These are phyloP conservation scores for Lepidurus apus DNA, from an alignment of 1,140 invertebrate species.

Conservation along the genomic window DNA sequence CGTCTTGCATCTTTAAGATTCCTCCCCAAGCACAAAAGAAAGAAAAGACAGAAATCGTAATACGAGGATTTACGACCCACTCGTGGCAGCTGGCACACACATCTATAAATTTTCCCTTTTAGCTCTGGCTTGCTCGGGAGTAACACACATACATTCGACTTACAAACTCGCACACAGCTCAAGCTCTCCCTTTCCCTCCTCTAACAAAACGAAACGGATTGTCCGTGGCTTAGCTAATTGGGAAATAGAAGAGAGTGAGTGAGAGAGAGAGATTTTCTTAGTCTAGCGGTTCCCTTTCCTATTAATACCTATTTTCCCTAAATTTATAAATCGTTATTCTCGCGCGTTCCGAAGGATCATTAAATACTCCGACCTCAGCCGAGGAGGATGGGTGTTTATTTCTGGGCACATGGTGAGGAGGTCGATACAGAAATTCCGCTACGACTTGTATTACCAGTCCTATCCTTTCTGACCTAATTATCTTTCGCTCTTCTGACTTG, in stretches of 20 bases:
- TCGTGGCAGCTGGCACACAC: constrained; percentile 15
- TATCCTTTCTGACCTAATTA: background rate
- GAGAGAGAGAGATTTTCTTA: background rate
- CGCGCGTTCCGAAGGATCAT: too few species aligned
- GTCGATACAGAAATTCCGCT: background rate
- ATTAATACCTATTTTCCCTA: too few species aligned
- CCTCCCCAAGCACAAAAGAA: background rate
- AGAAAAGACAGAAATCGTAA: background rate
- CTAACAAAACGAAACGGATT: constrained; percentile 1
- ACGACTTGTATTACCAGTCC: background rate
- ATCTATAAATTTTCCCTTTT: constrained; percentile 13
- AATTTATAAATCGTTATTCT: too few species aligned
- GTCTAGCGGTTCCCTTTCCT: background rate
- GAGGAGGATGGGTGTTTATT: too few species aligned
- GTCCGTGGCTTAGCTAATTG: constrained; percentile 10
- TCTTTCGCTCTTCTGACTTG: background rate
- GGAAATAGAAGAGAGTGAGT: background rate
- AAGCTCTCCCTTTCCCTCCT: background rate
- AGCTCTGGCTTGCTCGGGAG: background rate
- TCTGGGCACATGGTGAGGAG: too few species aligned
- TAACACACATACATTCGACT: background rate
- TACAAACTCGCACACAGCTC: background rate
- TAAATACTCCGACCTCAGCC: too few species aligned
- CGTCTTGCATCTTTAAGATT: background rate
- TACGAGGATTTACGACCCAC: constrained; percentile 1